Base-by-base conservation (phyloP, 2,888 invertebrate genomes). In the Eupithecia insigniata region DNA sequence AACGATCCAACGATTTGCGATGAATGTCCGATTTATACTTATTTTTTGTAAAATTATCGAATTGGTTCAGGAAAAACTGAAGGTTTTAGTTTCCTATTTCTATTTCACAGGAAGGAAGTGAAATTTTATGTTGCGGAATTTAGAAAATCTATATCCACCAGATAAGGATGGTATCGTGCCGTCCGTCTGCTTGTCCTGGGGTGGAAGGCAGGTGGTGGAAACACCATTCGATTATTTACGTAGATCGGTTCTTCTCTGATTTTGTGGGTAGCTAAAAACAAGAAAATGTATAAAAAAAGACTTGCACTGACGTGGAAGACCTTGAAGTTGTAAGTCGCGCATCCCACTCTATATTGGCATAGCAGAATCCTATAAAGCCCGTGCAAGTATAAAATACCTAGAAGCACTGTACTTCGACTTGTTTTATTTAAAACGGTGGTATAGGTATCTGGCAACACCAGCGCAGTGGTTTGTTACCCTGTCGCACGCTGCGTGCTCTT, bases 401-500 rank as follows among this genome's bases (percentile, higher is more conserved):
- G 4, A 14, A 22, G 51, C 3, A 22, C 12, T 51, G 51, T 5
- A 26, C 26, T 26, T 55, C 2, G 3, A 55, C 22, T 51, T 26
- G 55, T 55, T 55, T 26, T 51, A 22, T 51, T 22, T 51, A 51
- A 51, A 51, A 51, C 22, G 51, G 22, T 51, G 51, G 51, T 22
- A 22, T 51, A 51, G 51, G 22, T 55, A 55, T 55, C 55, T 26
- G 68, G 66, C 62, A 43, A 22, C n/a, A 12, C 0, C 32, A n/a
- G n/a, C 22, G 12, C 46, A 46, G 58, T 71, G 74, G 69, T 74
- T 69, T 69, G 69, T 71, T 58, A 43, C 43, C 62, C 30, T 74
- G 74, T 74, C 74, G 18, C 69, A 74, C 67, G 73, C 65, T 60
- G 26, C 43, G 43, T 66, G 71, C 26, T 43, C 60, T 74, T 74